phyloP scores from a whole-genome alignment of 2,888 invertebrate genomes.

The Aporophyla nigra region DNA sequence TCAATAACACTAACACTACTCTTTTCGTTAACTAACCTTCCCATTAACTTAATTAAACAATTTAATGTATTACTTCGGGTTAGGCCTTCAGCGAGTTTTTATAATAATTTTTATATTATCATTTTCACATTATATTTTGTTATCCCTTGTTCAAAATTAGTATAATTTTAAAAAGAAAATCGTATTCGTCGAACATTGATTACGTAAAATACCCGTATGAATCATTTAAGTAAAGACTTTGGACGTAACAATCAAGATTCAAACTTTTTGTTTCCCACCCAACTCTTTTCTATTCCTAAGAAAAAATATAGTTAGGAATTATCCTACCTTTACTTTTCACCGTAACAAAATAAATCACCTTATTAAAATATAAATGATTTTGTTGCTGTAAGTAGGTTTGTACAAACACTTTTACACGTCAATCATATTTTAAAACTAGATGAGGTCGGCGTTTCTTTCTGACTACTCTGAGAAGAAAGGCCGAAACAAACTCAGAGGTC shows the following conservation, averaged over 20 bases:
- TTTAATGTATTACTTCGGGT: conserved; percentile 21
- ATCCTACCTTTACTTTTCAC: background rate
- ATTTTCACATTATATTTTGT: conserved; percentile 21
- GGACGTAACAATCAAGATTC: conserved; percentile 62
- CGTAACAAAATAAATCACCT: conserved; percentile 2
- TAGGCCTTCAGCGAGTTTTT: conserved; percentile 59
- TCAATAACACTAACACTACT: conserved; percentile 24
- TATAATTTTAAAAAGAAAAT: conserved; percentile 13
- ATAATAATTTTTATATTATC: conserved; percentile 9
- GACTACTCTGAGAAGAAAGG: no score
- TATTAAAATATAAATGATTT: background rate
- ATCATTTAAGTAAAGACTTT: conserved; percentile 52
- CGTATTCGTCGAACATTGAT: conserved; percentile 17
- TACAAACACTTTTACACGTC: no score
- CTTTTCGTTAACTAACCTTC: background rate
- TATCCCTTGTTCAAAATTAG: conserved; percentile 14
- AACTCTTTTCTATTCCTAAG: background rate
- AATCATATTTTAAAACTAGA: no score
- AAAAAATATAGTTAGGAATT: no score
- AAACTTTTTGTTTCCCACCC: conserved; percentile 41
- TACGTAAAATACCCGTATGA: conserved; percentile 65
- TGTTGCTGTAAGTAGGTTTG: no score
- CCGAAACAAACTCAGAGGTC: no score
- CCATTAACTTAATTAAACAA: conserved; percentile 5
- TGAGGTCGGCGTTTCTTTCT: no score